Conservation (phyloP, 1,140 invertebrate genomes). For the Brachionus plicatilis region DNA sequence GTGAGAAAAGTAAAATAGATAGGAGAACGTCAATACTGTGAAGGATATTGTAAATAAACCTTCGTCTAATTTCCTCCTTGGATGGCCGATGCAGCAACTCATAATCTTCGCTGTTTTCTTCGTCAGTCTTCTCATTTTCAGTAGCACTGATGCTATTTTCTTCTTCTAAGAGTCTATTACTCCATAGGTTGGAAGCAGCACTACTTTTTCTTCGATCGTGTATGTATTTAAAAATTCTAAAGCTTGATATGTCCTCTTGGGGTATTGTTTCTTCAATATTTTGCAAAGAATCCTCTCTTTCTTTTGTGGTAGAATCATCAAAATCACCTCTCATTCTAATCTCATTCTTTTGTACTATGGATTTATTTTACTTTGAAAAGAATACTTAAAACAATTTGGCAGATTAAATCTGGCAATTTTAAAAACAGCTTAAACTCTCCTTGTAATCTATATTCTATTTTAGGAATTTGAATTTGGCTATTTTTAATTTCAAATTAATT, state of each 20-base stretch:
- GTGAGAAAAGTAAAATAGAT: constrained; percentile 32
- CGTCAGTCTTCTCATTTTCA: neutral
- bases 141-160: neutral
- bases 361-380: neutral
- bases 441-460: neutral
- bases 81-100: neutral
- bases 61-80: constrained; percentile 1
- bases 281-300: neutral
- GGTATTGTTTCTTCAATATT: neutral
- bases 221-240: constrained; percentile 24
- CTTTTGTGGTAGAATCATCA: neutral
- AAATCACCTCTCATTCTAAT: neutral
- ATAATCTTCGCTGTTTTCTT: constrained; percentile 8
- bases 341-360: neutral
- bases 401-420: neutral
- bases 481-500: neutral
- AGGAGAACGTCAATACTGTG: constrained; percentile 10
- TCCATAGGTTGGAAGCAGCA: neutral
- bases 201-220: neutral
- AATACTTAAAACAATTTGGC: neutral
- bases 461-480: neutral
- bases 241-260: neutral
- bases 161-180: neutral
- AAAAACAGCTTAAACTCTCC: neutral
- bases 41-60: constrained; percentile 22